These are phyloP conservation scores for Abramis brama DNA, from an alignment of 2,113 vertebrate genomes.

Conservation along the genomic window DNA sequence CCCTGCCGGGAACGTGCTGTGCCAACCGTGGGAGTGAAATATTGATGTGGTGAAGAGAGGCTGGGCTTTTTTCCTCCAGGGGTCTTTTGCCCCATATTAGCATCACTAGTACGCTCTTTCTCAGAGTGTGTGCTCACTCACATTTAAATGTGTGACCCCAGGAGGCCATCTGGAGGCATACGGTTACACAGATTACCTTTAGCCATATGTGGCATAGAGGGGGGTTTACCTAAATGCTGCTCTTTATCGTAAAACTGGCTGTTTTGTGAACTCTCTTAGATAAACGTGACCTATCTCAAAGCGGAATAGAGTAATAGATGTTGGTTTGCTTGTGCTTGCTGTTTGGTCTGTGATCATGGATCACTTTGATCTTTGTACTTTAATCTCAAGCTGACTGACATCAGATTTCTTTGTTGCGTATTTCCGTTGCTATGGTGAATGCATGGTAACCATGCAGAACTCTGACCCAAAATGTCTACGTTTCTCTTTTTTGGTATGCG, in stretches of 20 bases:
- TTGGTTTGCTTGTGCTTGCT: slow-evolving; percentile 25
- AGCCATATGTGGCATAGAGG: not conserved
- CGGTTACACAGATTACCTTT: slow-evolving; percentile 13
- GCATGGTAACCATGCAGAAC: slow-evolving; percentile 45
- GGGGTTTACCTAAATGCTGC: slow-evolving; percentile 5
- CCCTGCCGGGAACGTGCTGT: slow-evolving; percentile 47
- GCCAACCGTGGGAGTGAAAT: slow-evolving; percentile 59
- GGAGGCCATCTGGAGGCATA: slow-evolving; percentile 33
- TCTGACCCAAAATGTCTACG: slow-evolving; percentile 39
- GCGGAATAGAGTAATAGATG: slow-evolving; percentile 1
- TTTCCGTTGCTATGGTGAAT: slow-evolving; percentile 46
- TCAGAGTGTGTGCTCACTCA: slow-evolving; percentile 23
- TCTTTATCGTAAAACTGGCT: not conserved
- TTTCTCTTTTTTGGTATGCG: slow-evolving; percentile 12
- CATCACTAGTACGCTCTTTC: slow-evolving; percentile 35
- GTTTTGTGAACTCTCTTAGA: not conserved
- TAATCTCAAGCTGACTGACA: slow-evolving; percentile 39
- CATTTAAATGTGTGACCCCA: slow-evolving; percentile 42
- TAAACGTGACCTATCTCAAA: not conserved
- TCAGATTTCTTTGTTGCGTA: slow-evolving; percentile 47
- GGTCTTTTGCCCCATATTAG: slow-evolving; percentile 57
- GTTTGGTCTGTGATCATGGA: slow-evolving; percentile 37
- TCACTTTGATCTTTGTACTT: slow-evolving; percentile 50
- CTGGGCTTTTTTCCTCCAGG: slow-evolving; percentile 47
- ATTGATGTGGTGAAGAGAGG: slow-evolving; percentile 57